Percentiles rank a stretch among this genome's conserved stretches.
Conservation (phyloP, 37 sponge, comb jelly and placozoan species). For the Crambe crambe region DNA sequence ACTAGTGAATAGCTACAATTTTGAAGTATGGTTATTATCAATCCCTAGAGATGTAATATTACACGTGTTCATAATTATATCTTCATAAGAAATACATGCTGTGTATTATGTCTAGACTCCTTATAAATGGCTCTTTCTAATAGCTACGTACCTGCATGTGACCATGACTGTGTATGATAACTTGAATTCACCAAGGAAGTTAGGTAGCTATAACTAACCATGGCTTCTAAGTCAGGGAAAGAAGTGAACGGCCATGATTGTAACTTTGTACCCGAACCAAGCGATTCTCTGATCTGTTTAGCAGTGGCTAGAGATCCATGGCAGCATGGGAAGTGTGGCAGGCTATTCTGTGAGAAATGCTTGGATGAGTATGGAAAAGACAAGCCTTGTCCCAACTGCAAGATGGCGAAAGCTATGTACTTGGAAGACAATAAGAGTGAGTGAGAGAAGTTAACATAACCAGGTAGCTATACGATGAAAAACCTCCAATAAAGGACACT, state of each 20-base stretch:
- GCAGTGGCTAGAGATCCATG: background rate
- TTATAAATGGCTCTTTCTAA: too few relatives aligned
- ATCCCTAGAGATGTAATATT: too few relatives aligned
- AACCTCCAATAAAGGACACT: too few relatives aligned
- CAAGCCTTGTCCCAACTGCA: conserved; percentile 1
- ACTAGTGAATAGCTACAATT: too few relatives aligned
- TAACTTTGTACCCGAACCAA: background rate
- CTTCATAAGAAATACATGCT: too few relatives aligned
- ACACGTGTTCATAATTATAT: too few relatives aligned
- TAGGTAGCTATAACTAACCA: too few relatives aligned
- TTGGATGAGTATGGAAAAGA: background rate
- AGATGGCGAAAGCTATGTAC: background rate
- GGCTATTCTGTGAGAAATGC: background rate
- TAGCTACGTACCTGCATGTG: too few relatives aligned
- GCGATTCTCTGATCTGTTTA: background rate
- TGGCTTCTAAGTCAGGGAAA: background rate
- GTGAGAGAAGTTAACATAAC: background rate
- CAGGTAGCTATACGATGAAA: background rate
- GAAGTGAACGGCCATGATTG: background rate
- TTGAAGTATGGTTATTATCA: too few relatives aligned
- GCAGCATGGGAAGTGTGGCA: conserved; percentile 3
- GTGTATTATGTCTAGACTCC: too few relatives aligned
- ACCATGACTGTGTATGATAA: too few relatives aligned
- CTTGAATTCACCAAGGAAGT: too few relatives aligned
- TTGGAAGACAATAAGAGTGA: background rate